phyloP scores from a whole-genome alignment of 2,113 vertebrate genomes.

The Pholis gunnellus region DNA sequence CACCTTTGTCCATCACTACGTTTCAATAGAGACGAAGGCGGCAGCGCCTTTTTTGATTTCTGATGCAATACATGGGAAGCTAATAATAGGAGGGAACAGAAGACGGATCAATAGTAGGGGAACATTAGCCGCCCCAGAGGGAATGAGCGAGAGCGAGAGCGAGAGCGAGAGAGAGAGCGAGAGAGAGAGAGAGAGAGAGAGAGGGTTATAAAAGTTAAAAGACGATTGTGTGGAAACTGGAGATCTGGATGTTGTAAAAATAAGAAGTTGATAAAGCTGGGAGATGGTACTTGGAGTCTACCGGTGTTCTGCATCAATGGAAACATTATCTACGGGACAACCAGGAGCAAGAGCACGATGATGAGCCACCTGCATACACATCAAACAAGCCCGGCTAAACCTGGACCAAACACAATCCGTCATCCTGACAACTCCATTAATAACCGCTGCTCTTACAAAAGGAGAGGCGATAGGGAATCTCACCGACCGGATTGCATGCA shows the following conservation, averaged over 20 bases:
- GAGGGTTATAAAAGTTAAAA: slow-evolving; percentile 26
- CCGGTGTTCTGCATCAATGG: slow-evolving; percentile 32
- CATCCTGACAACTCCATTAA: slow-evolving; percentile 68
- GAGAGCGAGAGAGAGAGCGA: neutral
- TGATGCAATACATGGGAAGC: slow-evolving; percentile 58
- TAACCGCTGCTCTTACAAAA: slow-evolving; percentile 36
- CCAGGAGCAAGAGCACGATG: slow-evolving; percentile 38
- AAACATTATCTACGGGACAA: slow-evolving; percentile 53
- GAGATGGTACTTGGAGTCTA: slow-evolving; percentile 11
- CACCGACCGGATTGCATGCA: slow-evolving; percentile 29
- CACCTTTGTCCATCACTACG: slow-evolving; percentile 10
- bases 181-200: slow-evolving; percentile 13
- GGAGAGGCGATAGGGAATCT: slow-evolving; percentile 37
- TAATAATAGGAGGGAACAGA: slow-evolving; percentile 76
- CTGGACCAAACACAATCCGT: slow-evolving; percentile 64
- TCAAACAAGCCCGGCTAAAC: slow-evolving; percentile 48
- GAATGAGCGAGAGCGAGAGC: slow-evolving; percentile 2
- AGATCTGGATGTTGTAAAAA: slow-evolving; percentile 22
- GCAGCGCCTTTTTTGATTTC: slow-evolving; percentile 47
- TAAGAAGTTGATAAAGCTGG: neutral
- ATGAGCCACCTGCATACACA: slow-evolving; percentile 62
- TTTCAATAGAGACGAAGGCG: slow-evolving; percentile 26
- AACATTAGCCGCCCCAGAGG: slow-evolving; percentile 76
- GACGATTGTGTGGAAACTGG: neutral
- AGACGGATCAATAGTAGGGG: slow-evolving; percentile 78